These are phyloP conservation scores for Zaprionus vittiger DNA, from an alignment of 1,140 invertebrate species.

Conservation along the genomic window DNA sequence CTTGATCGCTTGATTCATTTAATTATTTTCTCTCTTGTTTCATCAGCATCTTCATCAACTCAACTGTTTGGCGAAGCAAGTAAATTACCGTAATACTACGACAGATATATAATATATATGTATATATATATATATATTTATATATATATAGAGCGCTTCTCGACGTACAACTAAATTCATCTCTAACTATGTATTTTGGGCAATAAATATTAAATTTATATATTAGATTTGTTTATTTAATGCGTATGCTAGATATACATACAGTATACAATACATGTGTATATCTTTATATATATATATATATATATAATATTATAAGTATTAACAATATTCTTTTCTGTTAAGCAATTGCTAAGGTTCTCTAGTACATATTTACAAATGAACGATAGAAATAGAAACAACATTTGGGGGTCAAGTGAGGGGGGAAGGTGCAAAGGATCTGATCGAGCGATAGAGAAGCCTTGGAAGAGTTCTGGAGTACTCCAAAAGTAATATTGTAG, in stretches of 20 bases:
- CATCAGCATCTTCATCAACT: constrained; percentile 20
- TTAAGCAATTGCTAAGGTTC: constrained; percentile 62
- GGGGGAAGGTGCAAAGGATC: constrained; percentile 17
- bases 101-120: constrained; percentile 39
- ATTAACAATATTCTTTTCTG: constrained; percentile 69
- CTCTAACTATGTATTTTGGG: constrained; percentile 73
- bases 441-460: constrained; percentile 31
- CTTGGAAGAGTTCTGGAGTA: constrained; percentile 18
- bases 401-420: constrained; percentile 25
- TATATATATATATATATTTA: constrained; percentile 24
- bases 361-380: constrained; percentile 75
- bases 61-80: constrained; percentile 55
- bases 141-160: constrained; percentile 51
- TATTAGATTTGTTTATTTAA: constrained; percentile 55
- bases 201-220: constrained; percentile 78
- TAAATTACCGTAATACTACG: constrained; percentile 66
- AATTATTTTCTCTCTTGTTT: constrained; percentile 31
- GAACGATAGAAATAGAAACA: constrained; percentile 66
- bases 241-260: constrained; percentile 48
- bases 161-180: constrained; percentile 76
- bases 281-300: constrained; percentile 53
- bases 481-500: constrained; percentile 28
- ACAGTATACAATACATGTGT: constrained; percentile 46
- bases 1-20: constrained; percentile 40
- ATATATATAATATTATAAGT: constrained; percentile 54